These are phyloP conservation scores for Melieria omissa DNA, from an alignment of 2,888 invertebrate genomes.

Conservation along the genomic window DNA sequence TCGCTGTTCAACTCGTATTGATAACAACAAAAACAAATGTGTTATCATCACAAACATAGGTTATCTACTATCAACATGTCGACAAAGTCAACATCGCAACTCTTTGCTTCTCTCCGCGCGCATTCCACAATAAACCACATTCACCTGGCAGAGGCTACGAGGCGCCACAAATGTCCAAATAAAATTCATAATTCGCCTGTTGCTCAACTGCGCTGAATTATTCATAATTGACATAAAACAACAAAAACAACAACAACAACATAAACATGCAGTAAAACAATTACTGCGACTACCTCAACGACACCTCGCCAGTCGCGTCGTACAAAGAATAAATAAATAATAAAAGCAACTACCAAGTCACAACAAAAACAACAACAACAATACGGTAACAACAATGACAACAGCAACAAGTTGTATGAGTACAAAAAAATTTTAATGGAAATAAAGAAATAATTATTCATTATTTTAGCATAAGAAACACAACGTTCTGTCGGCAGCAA, in stretches of 20 bases:
- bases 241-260: constrained; percentile 11
- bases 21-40: too few species aligned
- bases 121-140: background rate
- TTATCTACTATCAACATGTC: too few species aligned
- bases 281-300: too few species aligned
- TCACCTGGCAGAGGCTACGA: constrained; percentile 1
- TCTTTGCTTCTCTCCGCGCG: background rate
- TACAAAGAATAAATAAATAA: too few species aligned
- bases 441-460: too few species aligned
- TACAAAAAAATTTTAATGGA: too few species aligned
- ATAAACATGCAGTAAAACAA: background rate
- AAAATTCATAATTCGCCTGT: constrained; percentile 40
- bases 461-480: too few species aligned
- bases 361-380: constrained; percentile 13
- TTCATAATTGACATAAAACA: constrained; percentile 46
- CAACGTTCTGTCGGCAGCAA: background rate
- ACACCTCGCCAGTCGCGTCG: too few species aligned
- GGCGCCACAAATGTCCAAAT: constrained; percentile 23
- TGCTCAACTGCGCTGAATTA: constrained; percentile 43
- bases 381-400: constrained; percentile 13
- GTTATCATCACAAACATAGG: too few species aligned
- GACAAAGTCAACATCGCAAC: too few species aligned
- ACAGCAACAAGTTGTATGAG: constrained; percentile 16
- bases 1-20: too few species aligned
- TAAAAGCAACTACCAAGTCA: too few species aligned